Conservation (phyloP, 2,888 invertebrate species). For the Drosophila mulleri region DNA sequence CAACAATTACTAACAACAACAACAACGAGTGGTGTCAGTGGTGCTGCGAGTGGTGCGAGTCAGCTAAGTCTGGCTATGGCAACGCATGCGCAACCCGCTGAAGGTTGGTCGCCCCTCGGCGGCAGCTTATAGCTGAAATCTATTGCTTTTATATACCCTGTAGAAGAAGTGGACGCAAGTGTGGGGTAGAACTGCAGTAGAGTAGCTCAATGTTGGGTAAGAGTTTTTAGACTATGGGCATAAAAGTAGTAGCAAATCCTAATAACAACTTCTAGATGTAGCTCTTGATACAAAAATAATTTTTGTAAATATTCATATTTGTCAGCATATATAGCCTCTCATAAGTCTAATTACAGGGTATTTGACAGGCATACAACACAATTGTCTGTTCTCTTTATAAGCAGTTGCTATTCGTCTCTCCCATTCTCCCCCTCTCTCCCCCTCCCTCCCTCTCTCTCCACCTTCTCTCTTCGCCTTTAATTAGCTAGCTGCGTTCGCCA, state of each 20-base stretch:
- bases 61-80: constrained; percentile 13
- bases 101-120: constrained; percentile 66
- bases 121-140: constrained; percentile 28
- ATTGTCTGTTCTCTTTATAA: constrained; percentile 13
- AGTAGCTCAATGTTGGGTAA: too few relatives aligned
- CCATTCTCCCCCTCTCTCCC: background rate
- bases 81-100: constrained; percentile 73
- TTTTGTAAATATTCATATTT: background rate
- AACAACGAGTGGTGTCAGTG: constrained; percentile 25
- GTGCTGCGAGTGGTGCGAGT: constrained; percentile 10
- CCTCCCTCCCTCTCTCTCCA: too few relatives aligned
- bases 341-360: constrained; percentile 17
- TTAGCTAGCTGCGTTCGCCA: background rate
- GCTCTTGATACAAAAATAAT: too few relatives aligned
- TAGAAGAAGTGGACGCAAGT: fast-evolving
- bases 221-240: background rate
- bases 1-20: constrained; percentile 38
- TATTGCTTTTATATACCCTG: constrained; percentile 43
- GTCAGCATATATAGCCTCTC: background rate
- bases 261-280: too few relatives aligned
- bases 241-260: background rate
- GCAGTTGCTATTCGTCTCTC: background rate
- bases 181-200: background rate
- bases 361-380: background rate
- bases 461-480: background rate